Evolutionary conservation across 2,888 invertebrate species (phyloP), one percentile per base, ranked within the genome.

Genomic region (Papilio gigon): DNA sequence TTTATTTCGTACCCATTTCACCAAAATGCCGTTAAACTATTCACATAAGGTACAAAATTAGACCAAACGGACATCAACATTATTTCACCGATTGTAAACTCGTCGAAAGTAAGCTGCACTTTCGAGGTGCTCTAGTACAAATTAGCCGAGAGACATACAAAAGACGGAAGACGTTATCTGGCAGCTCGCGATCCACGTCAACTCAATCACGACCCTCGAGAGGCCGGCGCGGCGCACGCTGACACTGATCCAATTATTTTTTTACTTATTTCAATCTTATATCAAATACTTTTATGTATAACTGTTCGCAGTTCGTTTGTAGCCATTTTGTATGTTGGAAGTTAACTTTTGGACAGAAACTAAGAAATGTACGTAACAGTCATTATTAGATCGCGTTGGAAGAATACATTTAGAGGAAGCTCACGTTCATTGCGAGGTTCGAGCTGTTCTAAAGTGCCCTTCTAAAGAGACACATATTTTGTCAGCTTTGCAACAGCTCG

Each of bases 191-290:
- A 53, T 53, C 50, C 27, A 25, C n/a, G n/a, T 53, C 50, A 27
- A 53, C 50, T 53, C n/a, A 53, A 53, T 53, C 27, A 50, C 50
- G 50, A 50, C 1, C n/a, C 14, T 27, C 50, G 42, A n/a, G 42
- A 1, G 42, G 4, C n/a, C 17, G 17, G 17, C 17, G 17, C 42
- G 42, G 17, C 33, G 11, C 8, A 30, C 6, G 33, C 8, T 35
- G 11, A 35, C n/a, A 14, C 12, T 40, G 14, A 14, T 40, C 17
- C 42, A 5, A 42, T 42, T 42, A 17, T 17, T 20, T 42, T 33
- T 42, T 42, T 42, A 42, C 17, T 42, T 17, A 6, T 17, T 5
- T 42, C 42, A 42, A 42, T 42, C 17, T n/a, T n/a, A n/a, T n/a
- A n/a, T n/a, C n/a, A n/a, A n/a, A n/a, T n/a, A n/a, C 40, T 40